Evolutionary conservation across 2,113 vertebrate species (phyloP).

Genomic region (Chamaea fasciata): DNA sequence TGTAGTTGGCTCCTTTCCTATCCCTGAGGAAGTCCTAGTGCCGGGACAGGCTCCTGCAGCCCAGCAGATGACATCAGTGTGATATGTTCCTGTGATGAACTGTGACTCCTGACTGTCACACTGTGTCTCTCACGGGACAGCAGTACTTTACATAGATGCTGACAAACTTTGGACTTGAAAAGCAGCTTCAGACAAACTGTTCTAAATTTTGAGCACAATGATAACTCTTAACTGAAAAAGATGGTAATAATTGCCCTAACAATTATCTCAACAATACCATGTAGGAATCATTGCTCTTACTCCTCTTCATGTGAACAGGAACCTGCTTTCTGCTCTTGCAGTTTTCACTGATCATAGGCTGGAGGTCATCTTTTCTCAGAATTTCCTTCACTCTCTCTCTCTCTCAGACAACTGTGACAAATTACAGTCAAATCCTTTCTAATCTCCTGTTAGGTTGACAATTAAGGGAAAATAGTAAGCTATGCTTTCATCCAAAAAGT

Average conservation of each 20-base stretch:
- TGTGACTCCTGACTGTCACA: not conserved
- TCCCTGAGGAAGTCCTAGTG: not conserved
- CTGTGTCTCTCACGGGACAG: not conserved
- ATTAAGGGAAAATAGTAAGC: not conserved
- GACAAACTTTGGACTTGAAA: not conserved
- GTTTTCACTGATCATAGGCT: not conserved
- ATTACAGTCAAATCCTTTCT: not conserved
- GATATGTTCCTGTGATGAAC: not conserved
- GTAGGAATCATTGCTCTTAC: not conserved
- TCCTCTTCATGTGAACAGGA: not conserved
- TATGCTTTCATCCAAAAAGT: not conserved
- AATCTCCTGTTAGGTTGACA: not conserved
- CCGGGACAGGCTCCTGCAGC: not conserved
- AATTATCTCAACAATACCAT: not conserved
- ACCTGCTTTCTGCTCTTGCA: not conserved
- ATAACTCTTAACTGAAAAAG: not conserved
- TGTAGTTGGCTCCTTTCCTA: constrained; percentile 34
- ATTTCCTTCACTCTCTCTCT: not conserved
- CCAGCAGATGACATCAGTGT: not conserved
- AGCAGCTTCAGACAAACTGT: not conserved
- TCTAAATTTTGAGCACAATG: not conserved
- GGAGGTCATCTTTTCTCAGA: not conserved
- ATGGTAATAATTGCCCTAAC: not conserved
- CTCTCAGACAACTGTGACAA: not conserved
- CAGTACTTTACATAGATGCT: not conserved